Evolutionary conservation across 2,888 invertebrate genomes (phyloP), one percentile per base, ranked within the genome.

Genomic region (Trichogramma dendrolimi): DNA sequence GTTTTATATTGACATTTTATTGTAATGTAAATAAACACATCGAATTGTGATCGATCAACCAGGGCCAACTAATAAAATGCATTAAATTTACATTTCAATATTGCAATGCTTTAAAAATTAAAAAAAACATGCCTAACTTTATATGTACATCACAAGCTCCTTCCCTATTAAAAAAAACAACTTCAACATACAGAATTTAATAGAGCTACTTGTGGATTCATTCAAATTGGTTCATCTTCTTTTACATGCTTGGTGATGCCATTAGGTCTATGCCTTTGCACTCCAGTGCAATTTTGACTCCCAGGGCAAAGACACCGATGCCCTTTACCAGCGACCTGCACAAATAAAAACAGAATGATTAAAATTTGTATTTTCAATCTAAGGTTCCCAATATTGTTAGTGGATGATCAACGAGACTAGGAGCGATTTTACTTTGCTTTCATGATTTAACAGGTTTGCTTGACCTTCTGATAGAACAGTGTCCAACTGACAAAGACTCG

Each of bases 271-370:
- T 81, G 61, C 91, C 91, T 54, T 85, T 82, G 72, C 88, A 90
- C 77, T 92, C 90, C 73, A 89, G 85, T 4, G 92, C 92, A 71
- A 92, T 85, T 67, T 87, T 85, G 5, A 93, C 84, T 57, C 92
- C 92, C 62, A 91, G 78, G 67, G 86, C 83, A 77, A 92, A 92
- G 71, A 92, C 81, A n/a, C 86, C 87, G 61, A 90, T 81, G 77
- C 91, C 91, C 81, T 92, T 92, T 55, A 91, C 85, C 48, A 92
- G 73, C 71, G 90, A 87, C 92, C 92, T 92, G 82, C 60, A 83
- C 79, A 71, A 62, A 52, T 50, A 49, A 65, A 55, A 59, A 41
- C 56, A 44, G 57, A 43, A 53, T 52, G 54, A 57, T 55, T 49
- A 55, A 57, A 56, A 14, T 7, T 50, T 39, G 2, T 46, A 46